phyloP scores from a whole-genome alignment of 64 coral and sea anemone species.

The Exaiptasia diaphana region DNA sequence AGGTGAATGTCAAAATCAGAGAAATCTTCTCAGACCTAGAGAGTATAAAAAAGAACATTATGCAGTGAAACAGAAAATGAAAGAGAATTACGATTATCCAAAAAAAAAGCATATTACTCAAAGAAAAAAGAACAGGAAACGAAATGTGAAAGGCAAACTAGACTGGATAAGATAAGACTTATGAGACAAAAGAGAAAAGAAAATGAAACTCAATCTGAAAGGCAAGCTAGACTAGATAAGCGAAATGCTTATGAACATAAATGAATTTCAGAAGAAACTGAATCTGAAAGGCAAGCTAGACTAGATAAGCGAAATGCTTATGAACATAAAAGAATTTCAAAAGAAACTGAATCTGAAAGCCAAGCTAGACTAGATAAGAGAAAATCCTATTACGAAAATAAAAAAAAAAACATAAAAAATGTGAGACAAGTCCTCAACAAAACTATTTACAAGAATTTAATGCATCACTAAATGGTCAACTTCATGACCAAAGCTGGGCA shows the following conservation, averaged over 20 bases:
- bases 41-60: background rate
- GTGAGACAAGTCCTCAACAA: constrained; percentile 22
- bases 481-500: constrained; percentile 44
- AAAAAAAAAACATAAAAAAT: too few species aligned
- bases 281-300: constrained; percentile 6
- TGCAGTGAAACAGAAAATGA: background rate
- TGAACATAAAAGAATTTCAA: background rate
- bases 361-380: too few species aligned
- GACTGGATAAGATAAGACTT: constrained; percentile 1
- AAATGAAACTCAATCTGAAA: constrained; percentile 34
- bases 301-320: background rate
- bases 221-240: constrained; percentile 13
- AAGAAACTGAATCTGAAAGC: constrained; percentile 31
- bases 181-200: background rate
- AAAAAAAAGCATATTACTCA: background rate
- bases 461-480: constrained; percentile 23
- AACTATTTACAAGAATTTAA: constrained; percentile 61
- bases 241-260: background rate
- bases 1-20: constrained; percentile 3
- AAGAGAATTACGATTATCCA: background rate
- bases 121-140: background rate
- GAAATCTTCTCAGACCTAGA: background rate
- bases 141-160: constrained; percentile 6
- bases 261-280: background rate
- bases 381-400: background rate